These are phyloP conservation scores for Microcebus ravelobensis DNA, from an alignment of 2,113 vertebrate genomes.

Conservation along the genomic window DNA sequence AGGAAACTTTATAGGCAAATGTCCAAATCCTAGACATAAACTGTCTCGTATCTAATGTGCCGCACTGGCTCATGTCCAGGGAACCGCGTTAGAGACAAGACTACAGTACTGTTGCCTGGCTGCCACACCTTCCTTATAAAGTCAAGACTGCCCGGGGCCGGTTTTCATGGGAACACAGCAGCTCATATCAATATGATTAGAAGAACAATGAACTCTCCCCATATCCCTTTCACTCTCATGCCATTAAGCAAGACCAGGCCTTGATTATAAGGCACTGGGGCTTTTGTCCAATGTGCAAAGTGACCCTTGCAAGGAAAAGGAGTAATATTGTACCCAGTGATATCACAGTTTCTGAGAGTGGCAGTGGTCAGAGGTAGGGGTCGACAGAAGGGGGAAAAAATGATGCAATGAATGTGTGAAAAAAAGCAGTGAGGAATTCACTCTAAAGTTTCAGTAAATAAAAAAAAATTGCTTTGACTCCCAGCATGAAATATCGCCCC, in stretches of 20 bases:
- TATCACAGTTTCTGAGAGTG: neutral
- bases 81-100: neutral
- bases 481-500: neutral
- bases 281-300: neutral
- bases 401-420: neutral
- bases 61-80: neutral
- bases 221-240: neutral
- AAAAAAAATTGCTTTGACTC: neutral
- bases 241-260: neutral
- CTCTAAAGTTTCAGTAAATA: neutral
- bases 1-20: neutral
- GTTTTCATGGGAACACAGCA: neutral
- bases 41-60: neutral
- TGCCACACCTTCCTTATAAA: neutral
- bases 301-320: neutral
- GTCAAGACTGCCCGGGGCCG: neutral
- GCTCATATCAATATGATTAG: constrained; percentile 18
- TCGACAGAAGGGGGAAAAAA: neutral
- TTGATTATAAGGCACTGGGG: neutral
- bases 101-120: neutral
- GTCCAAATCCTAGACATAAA: neutral
- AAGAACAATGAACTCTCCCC: constrained; percentile 8
- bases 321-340: neutral
- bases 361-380: neutral
- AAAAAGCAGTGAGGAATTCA: neutral